Evolutionary conservation across 2,113 vertebrate genomes (phyloP), one percentile per base, ranked within the genome.

Genomic region (Cinclus cinclus): DNA sequence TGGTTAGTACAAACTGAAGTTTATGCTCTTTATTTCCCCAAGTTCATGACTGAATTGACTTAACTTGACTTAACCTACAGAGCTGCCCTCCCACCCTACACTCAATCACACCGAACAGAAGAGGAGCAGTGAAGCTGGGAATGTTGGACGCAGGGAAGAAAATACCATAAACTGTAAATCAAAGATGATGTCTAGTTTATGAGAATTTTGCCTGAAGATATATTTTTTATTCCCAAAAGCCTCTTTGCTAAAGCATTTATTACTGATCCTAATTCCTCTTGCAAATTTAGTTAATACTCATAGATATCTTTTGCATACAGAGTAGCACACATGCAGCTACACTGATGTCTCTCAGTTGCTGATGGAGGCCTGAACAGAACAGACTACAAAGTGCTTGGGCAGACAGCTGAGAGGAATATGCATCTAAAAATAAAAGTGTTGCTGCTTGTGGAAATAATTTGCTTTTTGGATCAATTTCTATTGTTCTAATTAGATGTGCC

Each of bases 241-340:
- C 96, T 98, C 97, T 98, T 98, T 97, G 97, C 96, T 92, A 92
- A 98, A 96, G 95, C 96, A 97, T 98, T 98, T 98, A 97, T 97
- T 98, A 97, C 77, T 50, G 97, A 97, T 97, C 96, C 89, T 98
- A 98, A 98, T 98, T 98, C 97, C 85, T 98, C 95, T 95, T 97
- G 97, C 94, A 98, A 97, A 97, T 96, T 97, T 98, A 97, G 97
- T 98, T 98, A 97, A 98, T 97, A 96, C 97, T 98, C 96, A 92
- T 95, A 92, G 97, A 97, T 97, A 97, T 96, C 92, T 97, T 97
- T 96, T 97, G 97, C 97, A 97, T 97, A 97, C 96, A 97, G 97
- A 98, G 70, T 37, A 97, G 93, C 91, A 95, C 77, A 96, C 96
- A 96, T 90, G 90, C 94, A 77, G 60, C 93, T 93, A 86, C 83